A percentile compares a stretch with the other conserved stretches of the same genome.
phyloP scores from a whole-genome alignment of 2,888 invertebrate species.

The Ochropacha duplaris region DNA sequence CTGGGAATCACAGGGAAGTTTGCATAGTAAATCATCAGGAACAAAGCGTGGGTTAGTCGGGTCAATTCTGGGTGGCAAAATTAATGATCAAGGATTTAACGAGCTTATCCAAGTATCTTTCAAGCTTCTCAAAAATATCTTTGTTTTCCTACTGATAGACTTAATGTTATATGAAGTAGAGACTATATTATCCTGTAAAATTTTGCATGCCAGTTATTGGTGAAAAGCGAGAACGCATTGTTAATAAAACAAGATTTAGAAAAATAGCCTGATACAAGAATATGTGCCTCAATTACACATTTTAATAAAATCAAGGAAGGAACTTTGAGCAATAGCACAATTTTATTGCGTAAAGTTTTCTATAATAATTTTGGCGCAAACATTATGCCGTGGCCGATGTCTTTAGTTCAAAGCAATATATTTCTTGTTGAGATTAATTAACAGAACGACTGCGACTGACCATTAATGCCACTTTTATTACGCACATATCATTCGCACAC shows the following conservation, averaged over 20 bases:
- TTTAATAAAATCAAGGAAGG: background rate
- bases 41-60: conserved; percentile 21
- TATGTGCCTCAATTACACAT: background rate
- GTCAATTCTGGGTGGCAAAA: conserved; percentile 14
- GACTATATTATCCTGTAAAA: no score
- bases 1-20: conserved; percentile 28
- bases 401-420: conserved; percentile 19
- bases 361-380: background rate
- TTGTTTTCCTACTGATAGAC: background rate
- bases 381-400: conserved; percentile 18
- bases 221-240: no score
- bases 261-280: no score
- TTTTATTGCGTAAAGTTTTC: background rate
- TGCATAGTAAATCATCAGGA: conserved; percentile 33
- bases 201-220: no score
- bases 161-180: no score
- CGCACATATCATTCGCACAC: conserved; percentile 55
- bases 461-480: conserved; percentile 65
- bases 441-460: conserved; percentile 40
- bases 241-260: no score
- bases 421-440: conserved; percentile 54
- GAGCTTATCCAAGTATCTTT: background rate
- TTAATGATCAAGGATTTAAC: background rate
- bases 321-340: conserved; percentile 3
- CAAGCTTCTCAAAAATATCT: background rate